phyloP scores from a whole-genome alignment of 2,113 vertebrate genomes.

The Sinocyclocheilus anshuiensis region DNA sequence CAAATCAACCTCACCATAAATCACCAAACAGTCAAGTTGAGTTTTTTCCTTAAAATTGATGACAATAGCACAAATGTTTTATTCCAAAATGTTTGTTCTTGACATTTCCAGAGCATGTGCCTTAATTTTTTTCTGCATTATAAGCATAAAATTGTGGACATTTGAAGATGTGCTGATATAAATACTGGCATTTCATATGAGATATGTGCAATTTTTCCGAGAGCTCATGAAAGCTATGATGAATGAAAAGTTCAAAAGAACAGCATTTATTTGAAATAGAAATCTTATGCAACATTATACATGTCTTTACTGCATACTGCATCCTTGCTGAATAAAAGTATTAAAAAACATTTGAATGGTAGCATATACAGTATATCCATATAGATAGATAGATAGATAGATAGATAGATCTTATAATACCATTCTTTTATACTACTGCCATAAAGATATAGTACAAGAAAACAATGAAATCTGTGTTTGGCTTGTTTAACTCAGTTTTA shows the following conservation, averaged over 20 bases:
- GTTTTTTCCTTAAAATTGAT: neutral
- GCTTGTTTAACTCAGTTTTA: neutral
- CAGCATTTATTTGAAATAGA: neutral
- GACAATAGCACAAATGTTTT: neutral
- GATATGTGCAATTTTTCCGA: neutral
- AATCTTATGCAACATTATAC: neutral
- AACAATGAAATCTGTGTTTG: neutral
- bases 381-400: no score
- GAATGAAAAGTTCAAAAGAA: neutral
- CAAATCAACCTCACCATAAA: neutral
- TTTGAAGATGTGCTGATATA: neutral
- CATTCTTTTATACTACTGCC: neutral
- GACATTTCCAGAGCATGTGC: neutral
- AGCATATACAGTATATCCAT: no score
- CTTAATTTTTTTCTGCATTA: neutral
- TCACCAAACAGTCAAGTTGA: neutral
- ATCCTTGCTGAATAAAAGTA: no score
- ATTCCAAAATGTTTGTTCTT: neutral
- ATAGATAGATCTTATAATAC: no score
- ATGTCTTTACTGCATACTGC: neutral
- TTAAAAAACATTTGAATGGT: no score
- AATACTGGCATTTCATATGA: neutral
- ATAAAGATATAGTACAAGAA: neutral
- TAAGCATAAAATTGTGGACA: neutral
- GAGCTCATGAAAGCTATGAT: neutral